Conservation (phyloP, 2,888 invertebrate genomes). For the Flabesymbios commensalis region DNA sequence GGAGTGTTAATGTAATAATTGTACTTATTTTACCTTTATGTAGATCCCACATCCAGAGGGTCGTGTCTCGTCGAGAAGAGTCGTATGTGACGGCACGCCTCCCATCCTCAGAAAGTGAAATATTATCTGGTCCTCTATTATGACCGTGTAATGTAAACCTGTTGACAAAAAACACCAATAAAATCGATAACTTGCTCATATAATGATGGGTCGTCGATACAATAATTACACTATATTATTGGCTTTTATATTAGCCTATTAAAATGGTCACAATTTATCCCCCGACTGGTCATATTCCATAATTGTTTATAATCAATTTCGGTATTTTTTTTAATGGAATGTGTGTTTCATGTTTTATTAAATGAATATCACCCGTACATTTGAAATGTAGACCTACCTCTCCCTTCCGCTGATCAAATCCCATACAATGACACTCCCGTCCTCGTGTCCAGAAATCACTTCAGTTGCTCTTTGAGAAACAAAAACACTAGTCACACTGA, state of each 20-base stretch:
- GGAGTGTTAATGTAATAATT: too few relatives aligned
- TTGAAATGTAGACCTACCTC: background rate
- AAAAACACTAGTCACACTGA: constrained; percentile 81
- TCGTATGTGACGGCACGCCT: constrained; percentile 77
- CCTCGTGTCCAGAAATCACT: constrained; percentile 81
- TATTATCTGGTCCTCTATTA: constrained; percentile 75
- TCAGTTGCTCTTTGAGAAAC: constrained; percentile 83
- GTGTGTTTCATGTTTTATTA: too few relatives aligned
- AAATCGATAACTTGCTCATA: too few relatives aligned
- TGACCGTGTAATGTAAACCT: constrained; percentile 76
- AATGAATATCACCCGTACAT: too few relatives aligned
- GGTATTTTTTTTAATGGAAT: too few relatives aligned
- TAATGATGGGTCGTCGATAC: background rate
- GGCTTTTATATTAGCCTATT: too few relatives aligned
- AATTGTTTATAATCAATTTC: too few relatives aligned
- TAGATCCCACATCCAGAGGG: constrained; percentile 81
- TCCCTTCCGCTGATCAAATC: constrained; percentile 76
- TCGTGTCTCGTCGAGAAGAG: constrained; percentile 73
- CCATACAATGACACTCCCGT: constrained; percentile 82
- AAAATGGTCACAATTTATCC: too few relatives aligned
- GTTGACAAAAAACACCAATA: background rate
- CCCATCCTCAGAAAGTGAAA: constrained; percentile 76
- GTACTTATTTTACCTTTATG: constrained; percentile 68
- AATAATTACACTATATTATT: background rate
- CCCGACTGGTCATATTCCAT: too few relatives aligned